phyloP scores from a whole-genome alignment of 1,140 invertebrate species.

The Ladona fulva region DNA sequence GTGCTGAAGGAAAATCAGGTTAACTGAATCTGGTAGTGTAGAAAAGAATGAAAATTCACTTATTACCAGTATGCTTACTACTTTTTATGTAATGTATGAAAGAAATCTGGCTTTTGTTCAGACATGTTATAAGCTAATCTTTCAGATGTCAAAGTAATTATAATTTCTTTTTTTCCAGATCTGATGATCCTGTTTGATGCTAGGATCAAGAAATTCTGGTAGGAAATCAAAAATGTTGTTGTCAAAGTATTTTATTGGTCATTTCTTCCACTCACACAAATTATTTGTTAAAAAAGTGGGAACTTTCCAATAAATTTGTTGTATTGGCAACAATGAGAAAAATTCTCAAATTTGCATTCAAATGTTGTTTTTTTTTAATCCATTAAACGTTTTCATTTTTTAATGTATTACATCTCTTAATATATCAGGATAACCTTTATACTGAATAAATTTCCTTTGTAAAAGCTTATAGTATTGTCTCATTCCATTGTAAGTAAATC shows the following conservation, averaged over 20 bases:
- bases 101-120: too few species aligned
- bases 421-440: too few species aligned
- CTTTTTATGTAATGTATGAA: too few species aligned
- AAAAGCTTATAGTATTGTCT: too few species aligned
- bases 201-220: neutral
- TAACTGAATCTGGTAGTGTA: too few species aligned
- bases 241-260: neutral
- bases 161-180: neutral
- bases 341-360: neutral
- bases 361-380: slow-evolving; percentile 1
- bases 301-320: neutral
- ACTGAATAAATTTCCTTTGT: too few species aligned
- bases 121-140: too few species aligned
- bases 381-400: neutral
- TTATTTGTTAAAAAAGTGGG: neutral
- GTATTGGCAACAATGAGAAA: neutral
- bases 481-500: too few species aligned
- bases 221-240: neutral
- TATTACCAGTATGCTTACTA: too few species aligned
- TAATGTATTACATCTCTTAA: neutral
- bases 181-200: neutral
- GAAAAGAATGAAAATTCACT: too few species aligned
- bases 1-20: too few species aligned
- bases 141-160: neutral
- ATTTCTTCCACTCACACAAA: neutral